phyloP scores from a whole-genome alignment of 2,797 vertebrate genomes.

The Periparus ater region DNA sequence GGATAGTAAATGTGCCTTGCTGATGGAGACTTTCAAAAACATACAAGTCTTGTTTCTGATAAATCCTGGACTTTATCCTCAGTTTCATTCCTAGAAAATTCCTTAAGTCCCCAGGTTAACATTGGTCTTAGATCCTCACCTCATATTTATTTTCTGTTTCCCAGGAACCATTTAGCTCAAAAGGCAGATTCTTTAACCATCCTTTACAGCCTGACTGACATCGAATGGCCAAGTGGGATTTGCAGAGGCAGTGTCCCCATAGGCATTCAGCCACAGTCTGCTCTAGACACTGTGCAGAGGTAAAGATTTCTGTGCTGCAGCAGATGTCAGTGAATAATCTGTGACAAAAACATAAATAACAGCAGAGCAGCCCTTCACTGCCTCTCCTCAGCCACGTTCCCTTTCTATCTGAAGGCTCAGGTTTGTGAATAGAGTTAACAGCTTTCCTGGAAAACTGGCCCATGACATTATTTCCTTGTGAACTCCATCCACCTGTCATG shows the following conservation, averaged over 20 bases:
- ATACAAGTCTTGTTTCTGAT: not conserved
- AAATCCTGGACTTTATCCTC: not conserved
- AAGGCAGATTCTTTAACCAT: not conserved
- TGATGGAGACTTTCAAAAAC: not conserved
- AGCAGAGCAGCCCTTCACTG: not conserved
- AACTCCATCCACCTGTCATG: slow-evolving; percentile 86
- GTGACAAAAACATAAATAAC: not conserved
- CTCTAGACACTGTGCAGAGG: not conserved
- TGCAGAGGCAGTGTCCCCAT: not conserved
- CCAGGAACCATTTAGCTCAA: not conserved
- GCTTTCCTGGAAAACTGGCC: slow-evolving; percentile 83
- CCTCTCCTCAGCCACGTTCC: slow-evolving; percentile 40
- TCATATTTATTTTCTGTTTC: not conserved
- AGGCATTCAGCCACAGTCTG: not conserved
- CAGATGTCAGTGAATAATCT: not conserved
- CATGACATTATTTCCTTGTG: slow-evolving; percentile 79
- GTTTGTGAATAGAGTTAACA: slow-evolving; percentile 75
- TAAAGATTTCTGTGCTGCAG: not conserved
- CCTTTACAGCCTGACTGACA: not conserved
- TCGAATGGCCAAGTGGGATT: not conserved
- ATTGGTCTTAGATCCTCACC: not conserved
- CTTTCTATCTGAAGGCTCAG: slow-evolving; percentile 54
- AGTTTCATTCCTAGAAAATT: not conserved
- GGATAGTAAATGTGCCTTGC: not conserved
- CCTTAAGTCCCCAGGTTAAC: not conserved